Base-by-base conservation (phyloP, 2,113 vertebrate genomes). In the Malaclemys terrapin region DNA sequence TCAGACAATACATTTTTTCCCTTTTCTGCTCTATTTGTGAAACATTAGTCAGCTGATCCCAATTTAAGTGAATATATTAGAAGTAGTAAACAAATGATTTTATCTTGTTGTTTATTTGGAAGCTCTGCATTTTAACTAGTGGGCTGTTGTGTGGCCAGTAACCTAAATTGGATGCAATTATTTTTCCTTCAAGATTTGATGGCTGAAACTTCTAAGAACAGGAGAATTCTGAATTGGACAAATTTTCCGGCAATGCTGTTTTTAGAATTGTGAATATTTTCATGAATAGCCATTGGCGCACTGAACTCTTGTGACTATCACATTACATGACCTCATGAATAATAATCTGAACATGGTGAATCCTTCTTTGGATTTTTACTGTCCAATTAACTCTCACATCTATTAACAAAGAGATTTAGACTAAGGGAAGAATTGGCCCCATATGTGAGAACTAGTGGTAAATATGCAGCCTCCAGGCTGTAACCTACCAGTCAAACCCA, bases 381-480 rank as follows among this genome's bases (percentile, higher is more conserved):
- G 89, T 95, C 94, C 85, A 89, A 45, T 91, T 82, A 88, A 49
- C 88, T 95, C 93, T 91, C 79, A 52, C 53, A 4, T 96, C 80
- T 93, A 84, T 90, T 94, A 89, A 69, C 76, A 76, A 89, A 89
- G 38, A 81, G 90, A 93, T 94, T 95, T 92, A 92, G 81, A 96
- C 93, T 88, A 90, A 94, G 95, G 89, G 85, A 91, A 93, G 87
- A 95, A 94, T 95, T 93, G 96, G 93, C 91, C 94, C 96, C 96
- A 96, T 97, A 97, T 96, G 93, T 91, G 89, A 93, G 83, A 96
- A 92, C 85, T 96, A 82, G 91, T 92, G 88, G 72, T 94, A 94
- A 97, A 96, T 8, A 91, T 94, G 62, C 62, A 93, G 62, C 4
- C 8, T 38, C 35, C 22, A 38, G 42, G n/a, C 35, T 49, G 13